Percentiles rank a stretch among this genome's conserved stretches.
phyloP scores from a whole-genome alignment of 64 coral and sea anemone species.

The Montipora efflorescens region DNA sequence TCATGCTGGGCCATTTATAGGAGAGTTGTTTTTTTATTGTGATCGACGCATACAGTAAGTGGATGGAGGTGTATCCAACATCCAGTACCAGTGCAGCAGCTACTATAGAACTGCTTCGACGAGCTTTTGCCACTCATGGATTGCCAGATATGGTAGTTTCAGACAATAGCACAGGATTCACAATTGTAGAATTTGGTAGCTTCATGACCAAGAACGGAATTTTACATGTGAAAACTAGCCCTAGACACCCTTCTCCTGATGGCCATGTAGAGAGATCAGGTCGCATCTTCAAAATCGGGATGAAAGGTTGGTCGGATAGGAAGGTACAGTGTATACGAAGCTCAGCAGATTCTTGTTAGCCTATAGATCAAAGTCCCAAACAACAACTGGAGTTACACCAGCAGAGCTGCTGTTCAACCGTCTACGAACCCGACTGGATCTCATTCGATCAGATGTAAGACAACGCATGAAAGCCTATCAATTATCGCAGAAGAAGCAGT shows the following conservation, averaged over 20 bases:
- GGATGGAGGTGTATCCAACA: conserved; percentile 36
- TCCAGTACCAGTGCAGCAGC: background rate
- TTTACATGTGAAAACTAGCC: conserved; percentile 8
- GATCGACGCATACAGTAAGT: conserved; percentile 45
- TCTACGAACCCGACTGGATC: no score
- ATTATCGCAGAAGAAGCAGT: background rate
- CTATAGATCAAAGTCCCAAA: no score
- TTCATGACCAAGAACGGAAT: conserved; percentile 60
- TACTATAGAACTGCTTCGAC: conserved; percentile 19
- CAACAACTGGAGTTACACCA: no score
- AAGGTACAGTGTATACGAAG: no score
- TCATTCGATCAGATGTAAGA: conserved; percentile 5
- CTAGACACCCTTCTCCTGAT: background rate
- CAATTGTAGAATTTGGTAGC: conserved; percentile 13
- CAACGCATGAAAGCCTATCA: background rate
- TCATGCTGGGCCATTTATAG: conserved; percentile 47
- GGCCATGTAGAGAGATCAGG: background rate
- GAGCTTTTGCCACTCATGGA: conserved; percentile 32
- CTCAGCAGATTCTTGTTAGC: no score
- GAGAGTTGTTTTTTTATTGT: conserved; percentile 49
- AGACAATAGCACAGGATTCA: conserved; percentile 52
- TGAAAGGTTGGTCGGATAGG: no score
- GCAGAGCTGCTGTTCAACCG: no score
- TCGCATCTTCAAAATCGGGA: background rate
- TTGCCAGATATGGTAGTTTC: conserved; percentile 55